Evolutionary conservation across 2,113 vertebrate genomes (phyloP).

Genomic region (Malurus melanocephalus): DNA sequence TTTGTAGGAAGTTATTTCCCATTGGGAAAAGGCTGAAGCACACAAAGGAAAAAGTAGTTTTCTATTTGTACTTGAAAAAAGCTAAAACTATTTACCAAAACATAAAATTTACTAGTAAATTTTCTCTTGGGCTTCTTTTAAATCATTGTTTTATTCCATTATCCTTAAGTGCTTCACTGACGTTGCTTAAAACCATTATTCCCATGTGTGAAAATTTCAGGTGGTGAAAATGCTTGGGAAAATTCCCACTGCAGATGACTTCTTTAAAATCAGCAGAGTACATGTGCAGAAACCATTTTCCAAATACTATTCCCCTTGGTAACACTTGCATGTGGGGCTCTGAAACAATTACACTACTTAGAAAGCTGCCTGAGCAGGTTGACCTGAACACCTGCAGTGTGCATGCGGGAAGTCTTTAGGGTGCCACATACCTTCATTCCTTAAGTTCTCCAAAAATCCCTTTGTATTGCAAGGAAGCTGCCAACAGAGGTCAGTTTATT

Average conservation of each 20-base stretch:
- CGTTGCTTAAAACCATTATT: not conserved
- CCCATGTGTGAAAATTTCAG: not conserved
- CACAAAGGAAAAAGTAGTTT: not conserved
- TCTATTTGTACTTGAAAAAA: not conserved
- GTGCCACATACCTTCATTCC: conserved; percentile 8
- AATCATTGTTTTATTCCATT: not conserved
- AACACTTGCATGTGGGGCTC: not conserved
- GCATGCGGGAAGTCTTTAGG: not conserved
- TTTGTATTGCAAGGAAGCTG: not conserved
- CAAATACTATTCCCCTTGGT: not conserved
- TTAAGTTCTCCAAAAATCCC: not conserved
- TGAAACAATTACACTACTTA: not conserved
- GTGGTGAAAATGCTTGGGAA: not conserved
- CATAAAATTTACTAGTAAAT: not conserved
- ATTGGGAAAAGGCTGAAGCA: not conserved
- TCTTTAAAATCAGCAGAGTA: not conserved
- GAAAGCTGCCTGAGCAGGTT: not conserved
- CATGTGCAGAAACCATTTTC: not conserved
- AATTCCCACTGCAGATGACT: not conserved
- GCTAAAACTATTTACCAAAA: not conserved
- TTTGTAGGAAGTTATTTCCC: not conserved
- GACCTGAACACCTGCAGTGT: not conserved
- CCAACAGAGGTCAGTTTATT: not conserved
- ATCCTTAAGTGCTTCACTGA: not conserved
- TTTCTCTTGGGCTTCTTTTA: not conserved